phyloP scores from a whole-genome alignment of 2,797 vertebrate species.

The Melanotaenia trifasciata region DNA sequence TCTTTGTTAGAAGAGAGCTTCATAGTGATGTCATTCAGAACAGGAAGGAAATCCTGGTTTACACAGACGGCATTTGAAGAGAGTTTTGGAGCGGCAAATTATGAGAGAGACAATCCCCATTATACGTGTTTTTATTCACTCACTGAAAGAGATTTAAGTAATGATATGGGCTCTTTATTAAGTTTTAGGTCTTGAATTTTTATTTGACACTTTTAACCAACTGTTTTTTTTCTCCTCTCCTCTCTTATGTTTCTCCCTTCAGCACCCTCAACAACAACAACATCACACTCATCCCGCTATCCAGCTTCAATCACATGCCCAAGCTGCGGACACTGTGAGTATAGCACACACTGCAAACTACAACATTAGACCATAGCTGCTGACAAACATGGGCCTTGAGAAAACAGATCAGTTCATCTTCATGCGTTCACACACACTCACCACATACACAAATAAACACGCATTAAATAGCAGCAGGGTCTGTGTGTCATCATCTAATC shows the following conservation, averaged over 20 bases:
- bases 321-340: constrained; percentile 99
- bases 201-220: background rate
- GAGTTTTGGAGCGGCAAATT: background rate
- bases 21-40: background rate
- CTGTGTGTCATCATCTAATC: constrained; percentile 67
- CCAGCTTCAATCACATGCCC: constrained; percentile 99
- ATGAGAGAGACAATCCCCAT: background rate
- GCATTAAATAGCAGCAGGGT: constrained; percentile 28
- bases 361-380: background rate
- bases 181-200: too few species aligned
- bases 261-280: constrained; percentile 99
- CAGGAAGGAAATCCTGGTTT: background rate
- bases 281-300: constrained; percentile 96
- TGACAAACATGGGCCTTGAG: constrained; percentile 20
- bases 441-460: constrained; percentile 23
- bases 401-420: background rate
- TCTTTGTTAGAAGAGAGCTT: background rate
- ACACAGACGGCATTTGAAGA: background rate
- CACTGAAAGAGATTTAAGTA: background rate
- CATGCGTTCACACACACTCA: background rate
- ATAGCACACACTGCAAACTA: constrained; percentile 40
- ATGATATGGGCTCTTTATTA: background rate
- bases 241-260: constrained; percentile 57
- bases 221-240: constrained; percentile 15
- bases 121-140: background rate